Base-by-base conservation (phyloP, 2,797 vertebrate species). In the Hydrolagus colliei region DNA sequence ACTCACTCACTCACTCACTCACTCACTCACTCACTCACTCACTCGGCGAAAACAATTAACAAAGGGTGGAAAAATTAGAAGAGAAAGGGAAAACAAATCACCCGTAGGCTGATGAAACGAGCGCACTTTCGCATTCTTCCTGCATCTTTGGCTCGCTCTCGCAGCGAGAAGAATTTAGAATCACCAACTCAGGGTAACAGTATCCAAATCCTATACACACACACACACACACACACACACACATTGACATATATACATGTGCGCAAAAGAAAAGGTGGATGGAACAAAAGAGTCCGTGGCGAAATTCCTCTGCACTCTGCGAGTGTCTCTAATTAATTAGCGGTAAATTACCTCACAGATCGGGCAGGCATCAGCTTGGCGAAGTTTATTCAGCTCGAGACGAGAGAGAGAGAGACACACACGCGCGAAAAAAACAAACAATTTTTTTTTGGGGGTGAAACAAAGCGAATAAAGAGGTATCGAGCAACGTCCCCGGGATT, bases 271-370 rank as follows among this genome's bases (percentile, higher is more conserved):
- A 79, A 27, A 73, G 86, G 86, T 75, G 77, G 73, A 86, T 63
- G 86, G 87, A 85, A 85, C 77, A 87, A 86, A 22, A 59, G 72
- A 18, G 10, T 41, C 86, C 4, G 75, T 22, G 72, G 65, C 84
- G 86, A 0, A 86, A 85, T 0, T 18, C 72, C 20, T 68, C 7
- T 0, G 0, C n/a, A 2, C 0, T 0, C 32, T 85, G 65, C 14
- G 86, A 87, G 0, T 0, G 0, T 7, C 20, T 79, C 73, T 35
- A 63, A 73, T 88, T 89, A 89, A 89, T 87, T 86, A 86, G 87
- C 85, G 82, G 73, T 87, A 86, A 88, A 89, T 88, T 88, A 86
- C 86, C 87, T 88, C 86, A 0, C 0, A 0, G 14, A 13, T 11
- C 4, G 0, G 59, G 76, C 65, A 72, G 68, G 86, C 74, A 73